Base-by-base conservation (phyloP, 2,113 vertebrate genomes). In the Loxodonta africana region DNA sequence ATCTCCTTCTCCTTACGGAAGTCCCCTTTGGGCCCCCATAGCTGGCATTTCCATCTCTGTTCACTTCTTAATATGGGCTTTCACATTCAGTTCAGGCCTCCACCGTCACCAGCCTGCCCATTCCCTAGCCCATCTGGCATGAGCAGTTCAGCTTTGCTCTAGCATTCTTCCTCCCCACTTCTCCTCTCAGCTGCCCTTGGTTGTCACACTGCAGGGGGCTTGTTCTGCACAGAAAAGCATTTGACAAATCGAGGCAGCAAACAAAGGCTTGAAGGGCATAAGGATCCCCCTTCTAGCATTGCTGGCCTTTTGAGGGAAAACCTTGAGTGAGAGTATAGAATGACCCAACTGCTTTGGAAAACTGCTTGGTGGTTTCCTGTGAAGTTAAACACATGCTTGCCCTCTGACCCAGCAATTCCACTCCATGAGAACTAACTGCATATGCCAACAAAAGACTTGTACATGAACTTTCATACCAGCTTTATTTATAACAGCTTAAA, bases 371-470 rank as follows among this genome's bases (percentile, higher is more conserved):
- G 30, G 18, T 65, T 93, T 95, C 37, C 41, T 78, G 71, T 87
- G 60, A 65, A 84, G 11, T 63, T 48, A 90, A 92, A 90, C 41
- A 25, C 37, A 62, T 1, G 63, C 51, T 33, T 90, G 15, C n/a
- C 30, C 26, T 97, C 93, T 93, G 69, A 95, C 23, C 26, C 84
- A 97, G 67, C 2, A 83, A 62, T 80, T 90, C 46, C 6, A 74
- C 25, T 85, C 20, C 33, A 67, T 37, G 5, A 88, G 53, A 94
- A 95, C 69, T 63, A 90, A 67, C 8, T 73, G 17, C 6, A 33
- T 18, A 37, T 63, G 11, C 48, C 83, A 46, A 48, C 12, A 46
- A 84, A 94, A 83, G 57, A 53, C 12, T 73, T 46, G 5, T 18
- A 74, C 30, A 63, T n/a, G 10, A 92, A 92, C 62, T 57, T 88